Conservation (phyloP, 2,888 invertebrate genomes). For the Eupithecia exiguata region DNA sequence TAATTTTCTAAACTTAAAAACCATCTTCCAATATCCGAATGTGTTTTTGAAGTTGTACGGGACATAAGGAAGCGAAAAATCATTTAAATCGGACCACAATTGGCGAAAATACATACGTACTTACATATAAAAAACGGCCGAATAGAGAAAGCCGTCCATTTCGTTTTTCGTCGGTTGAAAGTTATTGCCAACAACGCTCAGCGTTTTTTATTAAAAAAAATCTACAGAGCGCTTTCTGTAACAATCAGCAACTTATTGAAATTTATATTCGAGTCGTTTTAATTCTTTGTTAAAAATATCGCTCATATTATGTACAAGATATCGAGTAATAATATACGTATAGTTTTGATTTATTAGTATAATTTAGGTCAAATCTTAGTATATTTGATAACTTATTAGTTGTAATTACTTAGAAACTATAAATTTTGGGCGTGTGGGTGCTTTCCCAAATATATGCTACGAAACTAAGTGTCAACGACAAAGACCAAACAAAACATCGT, state of each 20-base stretch:
- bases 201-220: not conserved
- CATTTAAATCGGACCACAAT: not conserved
- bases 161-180: not conserved
- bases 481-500: not conserved
- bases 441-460: not conserved
- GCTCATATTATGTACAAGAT: not conserved
- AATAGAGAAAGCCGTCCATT: not conserved
- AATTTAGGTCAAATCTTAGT: not conserved
- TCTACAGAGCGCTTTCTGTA: not conserved
- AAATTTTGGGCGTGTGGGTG: not conserved
- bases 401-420: not conserved
- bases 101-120: not conserved
- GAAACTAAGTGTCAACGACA: not conserved
- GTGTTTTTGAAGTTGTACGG: not conserved
- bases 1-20: no score
- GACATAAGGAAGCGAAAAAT: not conserved
- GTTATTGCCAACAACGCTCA: not conserved
- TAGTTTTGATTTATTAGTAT: not conserved
- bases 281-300: not conserved
- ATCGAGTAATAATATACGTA: slow-evolving; percentile 1
- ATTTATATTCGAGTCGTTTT: not conserved
- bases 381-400: not conserved
- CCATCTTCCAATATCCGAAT: no score
- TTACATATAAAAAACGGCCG: not conserved
- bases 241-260: not conserved